phyloP scores from a whole-genome alignment of 2,113 vertebrate species.

The Chrysochloris asiatica region DNA sequence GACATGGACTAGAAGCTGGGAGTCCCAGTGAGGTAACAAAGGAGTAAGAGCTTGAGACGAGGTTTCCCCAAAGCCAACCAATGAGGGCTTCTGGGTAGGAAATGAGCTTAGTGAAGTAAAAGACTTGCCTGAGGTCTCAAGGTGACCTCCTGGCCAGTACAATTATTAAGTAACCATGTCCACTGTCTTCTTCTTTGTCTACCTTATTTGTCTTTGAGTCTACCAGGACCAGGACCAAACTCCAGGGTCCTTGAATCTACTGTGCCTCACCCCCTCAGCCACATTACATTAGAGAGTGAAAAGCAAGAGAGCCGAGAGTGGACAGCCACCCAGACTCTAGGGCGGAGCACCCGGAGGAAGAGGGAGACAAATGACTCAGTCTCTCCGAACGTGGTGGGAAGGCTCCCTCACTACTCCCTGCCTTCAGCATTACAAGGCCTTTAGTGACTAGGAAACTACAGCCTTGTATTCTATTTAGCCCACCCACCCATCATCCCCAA shows the following conservation, averaged over 20 bases:
- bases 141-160: not conserved
- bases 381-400: not conserved
- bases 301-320: not conserved
- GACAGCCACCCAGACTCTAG: accelerated
- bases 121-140: accelerated
- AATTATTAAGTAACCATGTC: accelerated
- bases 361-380: not conserved
- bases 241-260: not conserved
- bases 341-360: too few relatives aligned
- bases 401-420: not conserved
- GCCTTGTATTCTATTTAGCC: not conserved
- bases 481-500: not conserved
- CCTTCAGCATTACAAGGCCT: too few relatives aligned
- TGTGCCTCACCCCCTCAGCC: not conserved
- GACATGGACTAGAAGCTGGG: not conserved
- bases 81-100: not conserved
- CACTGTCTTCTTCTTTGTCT: not conserved
- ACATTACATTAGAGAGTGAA: not conserved
- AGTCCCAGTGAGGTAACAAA: not conserved
- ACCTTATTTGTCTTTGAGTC: not conserved
- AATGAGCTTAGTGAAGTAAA: not conserved
- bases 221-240: not conserved
- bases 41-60: not conserved
- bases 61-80: not conserved
- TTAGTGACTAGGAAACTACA: not conserved